Evolutionary conservation across 53 echinoderm and acorn worm species (phyloP), one percentile per base, ranked within the genome.

Genomic region (Paracentrotus lividus): DNA sequence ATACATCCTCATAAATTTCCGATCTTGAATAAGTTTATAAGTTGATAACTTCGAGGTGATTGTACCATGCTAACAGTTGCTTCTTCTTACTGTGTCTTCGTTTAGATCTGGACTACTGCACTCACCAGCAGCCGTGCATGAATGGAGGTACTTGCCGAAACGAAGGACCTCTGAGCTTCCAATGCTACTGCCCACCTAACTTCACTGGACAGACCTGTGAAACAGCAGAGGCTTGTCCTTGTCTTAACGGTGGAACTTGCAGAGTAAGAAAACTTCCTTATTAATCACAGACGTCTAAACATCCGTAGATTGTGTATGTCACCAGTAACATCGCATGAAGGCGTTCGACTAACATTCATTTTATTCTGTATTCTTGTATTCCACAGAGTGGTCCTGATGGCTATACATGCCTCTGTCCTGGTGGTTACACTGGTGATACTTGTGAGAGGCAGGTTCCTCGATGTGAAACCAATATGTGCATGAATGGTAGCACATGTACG

Each of bases 61-160:
- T n/a, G n/a, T n/a, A n/a, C n/a, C n/a, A n/a, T n/a, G n/a, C n/a
- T n/a, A n/a, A n/a, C n/a, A n/a, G n/a, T n/a, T n/a, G n/a, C n/a
- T n/a, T n/a, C n/a, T n/a, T 72, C 7, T 72, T 38, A 31, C 34
- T 49, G 10, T n/a, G 0, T 29, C 26, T 14, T 24, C 5, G n/a
- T 78, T 61, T 92, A 99, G 99, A 99, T 96, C 90, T 95, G 38
- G 95, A 95, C 94, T 97, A 96, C 94, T 99, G 99, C 92, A 96
- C 96, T 13, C 93, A 96, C 60, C 86, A 96, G 72, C 59, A 76
- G 26, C 99, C 99, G 8, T 99, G 99, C 78, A 90, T 87, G 90
- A 96, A 99, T 88, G 96, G 96, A 9, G 99, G 90, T 16, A 99
- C 97, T 5, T 99, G 99, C 75, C 93, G 81, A 23, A 99, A 97